These are phyloP conservation scores for Trissonchulus latispiculum DNA, from an alignment of 2,888 invertebrate species.

Conservation along the genomic window DNA sequence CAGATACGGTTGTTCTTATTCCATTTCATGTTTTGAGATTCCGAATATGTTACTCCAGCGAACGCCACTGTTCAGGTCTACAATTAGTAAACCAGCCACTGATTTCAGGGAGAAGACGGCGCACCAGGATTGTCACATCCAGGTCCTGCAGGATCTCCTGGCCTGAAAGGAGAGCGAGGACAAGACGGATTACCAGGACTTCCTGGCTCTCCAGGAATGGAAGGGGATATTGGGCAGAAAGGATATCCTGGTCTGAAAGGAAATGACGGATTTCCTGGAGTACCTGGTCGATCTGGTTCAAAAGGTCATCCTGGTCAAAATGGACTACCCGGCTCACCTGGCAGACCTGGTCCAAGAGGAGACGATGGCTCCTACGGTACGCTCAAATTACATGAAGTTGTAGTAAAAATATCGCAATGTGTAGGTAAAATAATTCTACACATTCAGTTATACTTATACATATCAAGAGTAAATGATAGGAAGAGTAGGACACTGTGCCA, in stretches of 20 bases:
- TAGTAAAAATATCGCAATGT: no score
- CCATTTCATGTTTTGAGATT: no score
- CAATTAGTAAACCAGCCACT: no score
- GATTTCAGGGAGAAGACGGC: slow-evolving; percentile 52
- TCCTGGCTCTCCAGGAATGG: slow-evolving; percentile 36
- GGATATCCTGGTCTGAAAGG: slow-evolving; percentile 20
- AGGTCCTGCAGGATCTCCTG: slow-evolving; percentile 30
- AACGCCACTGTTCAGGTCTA: no score
- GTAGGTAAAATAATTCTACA: no score
- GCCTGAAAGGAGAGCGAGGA: slow-evolving; percentile 33
- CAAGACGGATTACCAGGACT: slow-evolving; percentile 34
- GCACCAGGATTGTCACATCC: slow-evolving; percentile 45
- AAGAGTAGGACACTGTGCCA: no score
- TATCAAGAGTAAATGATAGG: no score
- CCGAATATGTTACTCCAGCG: no score
- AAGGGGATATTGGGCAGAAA: slow-evolving; percentile 32
- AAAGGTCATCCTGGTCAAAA: background rate
- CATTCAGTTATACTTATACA: no score
- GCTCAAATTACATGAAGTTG: no score
- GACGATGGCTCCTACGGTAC: slow-evolving; percentile 24
- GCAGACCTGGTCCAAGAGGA: slow-evolving; percentile 42
- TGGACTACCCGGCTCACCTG: slow-evolving; percentile 50
- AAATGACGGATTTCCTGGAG: background rate
- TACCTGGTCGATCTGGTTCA: slow-evolving; percentile 34
- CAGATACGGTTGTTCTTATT: no score